Evolutionary conservation across 1,140 invertebrate genomes (phyloP).

Genomic region (Aphidius gifuensis): DNA sequence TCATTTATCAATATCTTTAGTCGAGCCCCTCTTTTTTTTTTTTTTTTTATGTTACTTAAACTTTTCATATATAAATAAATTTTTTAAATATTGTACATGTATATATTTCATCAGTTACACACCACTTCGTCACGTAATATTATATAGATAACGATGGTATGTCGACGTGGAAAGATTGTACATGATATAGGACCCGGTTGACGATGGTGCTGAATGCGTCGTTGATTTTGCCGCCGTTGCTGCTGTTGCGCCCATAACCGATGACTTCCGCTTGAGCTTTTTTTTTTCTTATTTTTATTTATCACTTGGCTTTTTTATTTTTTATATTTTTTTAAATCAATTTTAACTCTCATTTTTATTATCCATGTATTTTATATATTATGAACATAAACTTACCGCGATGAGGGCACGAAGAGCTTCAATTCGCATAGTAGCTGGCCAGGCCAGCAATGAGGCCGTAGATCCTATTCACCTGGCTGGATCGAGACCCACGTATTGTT

Average conservation of each 20-base stretch:
- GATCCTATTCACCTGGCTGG: constrained; percentile 42
- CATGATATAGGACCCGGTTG: constrained; percentile 1
- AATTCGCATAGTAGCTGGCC: constrained; percentile 58
- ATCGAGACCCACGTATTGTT: constrained; percentile 18
- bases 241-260: background rate
- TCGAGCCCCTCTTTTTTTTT: background rate
- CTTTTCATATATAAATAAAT: too few species aligned
- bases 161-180: constrained; percentile 30
- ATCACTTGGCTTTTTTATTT: background rate
- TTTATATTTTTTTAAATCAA: too few species aligned
- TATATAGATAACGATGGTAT: constrained; percentile 35
- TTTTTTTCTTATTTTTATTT: background rate
- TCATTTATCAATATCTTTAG: constrained; percentile 36
- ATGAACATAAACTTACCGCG: constrained; percentile 43
- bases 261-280: constrained; percentile 12
- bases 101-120: constrained; percentile 9
- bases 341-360: background rate
- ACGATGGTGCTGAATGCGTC: background rate
- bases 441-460: constrained; percentile 53
- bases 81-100: background rate
- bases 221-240: background rate
- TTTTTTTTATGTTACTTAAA: background rate
- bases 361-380: background rate
- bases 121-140: constrained; percentile 26
- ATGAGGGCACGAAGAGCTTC: constrained; percentile 52